These are phyloP conservation scores for rabbit (Oryctolagus cuniculus) DNA, from an alignment of 2,113 vertebrate genomes.

Conservation along the genomic window mOryCun1.1 NC_091434.1:76900501-76901000, in stretches of 20 bases:
- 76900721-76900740: neutral
- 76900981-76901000: neutral
- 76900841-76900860: neutral
- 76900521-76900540: neutral
- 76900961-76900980: neutral
- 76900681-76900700: neutral
- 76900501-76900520: slow-evolving; percentile 14
- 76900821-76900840: neutral
- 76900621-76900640: neutral
- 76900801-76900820: neutral
- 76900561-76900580: slow-evolving; percentile 8
- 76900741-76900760: neutral
- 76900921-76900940: slow-evolving; percentile 7
- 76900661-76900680: neutral
- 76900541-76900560: neutral
- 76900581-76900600: neutral
- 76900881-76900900: neutral
- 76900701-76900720: neutral
- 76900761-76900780: slow-evolving; percentile 24
- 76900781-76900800: neutral
- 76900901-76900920: neutral
- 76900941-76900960: neutral
- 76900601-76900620: neutral
- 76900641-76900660: slow-evolving; percentile 12
- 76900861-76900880: neutral